A percentile compares a stretch with the other conserved stretches of the same genome.
phyloP scores from a whole-genome alignment of 2,113 vertebrate species.

The Xyrauchen texanus region DNA sequence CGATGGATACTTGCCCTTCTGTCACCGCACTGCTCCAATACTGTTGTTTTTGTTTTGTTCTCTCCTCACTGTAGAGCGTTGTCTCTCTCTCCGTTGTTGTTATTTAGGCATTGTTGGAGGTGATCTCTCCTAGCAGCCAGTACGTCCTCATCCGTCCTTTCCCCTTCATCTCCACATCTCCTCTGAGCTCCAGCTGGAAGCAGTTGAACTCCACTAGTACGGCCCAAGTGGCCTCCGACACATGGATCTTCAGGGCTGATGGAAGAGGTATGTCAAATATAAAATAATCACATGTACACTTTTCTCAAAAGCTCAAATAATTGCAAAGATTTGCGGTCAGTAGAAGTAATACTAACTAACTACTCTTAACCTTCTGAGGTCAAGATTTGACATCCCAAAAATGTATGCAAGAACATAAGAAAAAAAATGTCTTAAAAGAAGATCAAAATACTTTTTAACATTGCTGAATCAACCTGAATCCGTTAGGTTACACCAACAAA shows the following conservation, averaged over 20 bases:
- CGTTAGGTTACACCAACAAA: too few species aligned
- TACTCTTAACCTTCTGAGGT: too few species aligned
- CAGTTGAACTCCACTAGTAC: constrained; percentile 82
- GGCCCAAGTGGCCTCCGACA: constrained; percentile 80
- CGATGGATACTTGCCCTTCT: background rate
- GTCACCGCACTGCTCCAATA: background rate
- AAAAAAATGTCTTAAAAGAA: too few species aligned
- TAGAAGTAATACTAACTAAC: too few species aligned
- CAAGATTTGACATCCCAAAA: too few species aligned
- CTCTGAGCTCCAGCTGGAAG: constrained; percentile 83
- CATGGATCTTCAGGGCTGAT: constrained; percentile 88
- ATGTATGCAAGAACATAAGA: background rate
- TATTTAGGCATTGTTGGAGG: constrained; percentile 48
- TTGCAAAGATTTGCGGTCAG: too few species aligned
- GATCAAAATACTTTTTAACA: too few species aligned
- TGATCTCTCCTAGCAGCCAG: constrained; percentile 82
- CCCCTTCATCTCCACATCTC: constrained; percentile 89
- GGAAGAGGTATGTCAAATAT: background rate
- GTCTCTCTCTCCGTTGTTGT: background rate
- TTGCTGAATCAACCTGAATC: too few species aligned
- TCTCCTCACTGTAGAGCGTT: background rate
- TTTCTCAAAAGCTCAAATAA: too few species aligned
- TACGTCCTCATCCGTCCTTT: constrained; percentile 86
- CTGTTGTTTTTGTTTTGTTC: constrained; percentile 24
- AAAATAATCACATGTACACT: background rate